Base-by-base conservation (phyloP, 2,113 vertebrate species). In the Oryzias celebensis region DNA sequence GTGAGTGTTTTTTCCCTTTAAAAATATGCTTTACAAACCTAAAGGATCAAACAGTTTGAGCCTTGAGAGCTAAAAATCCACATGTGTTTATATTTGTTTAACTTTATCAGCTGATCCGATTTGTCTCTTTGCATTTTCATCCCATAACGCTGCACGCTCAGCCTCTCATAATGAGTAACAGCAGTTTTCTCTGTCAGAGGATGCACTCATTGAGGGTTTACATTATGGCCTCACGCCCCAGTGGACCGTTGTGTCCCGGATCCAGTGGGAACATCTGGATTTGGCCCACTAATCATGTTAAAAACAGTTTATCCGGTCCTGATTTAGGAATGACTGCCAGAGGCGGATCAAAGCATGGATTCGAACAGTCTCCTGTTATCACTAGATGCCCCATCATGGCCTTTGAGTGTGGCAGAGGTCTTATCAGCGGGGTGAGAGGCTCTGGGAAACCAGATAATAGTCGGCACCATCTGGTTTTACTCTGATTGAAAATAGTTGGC, bases 191-290 rank as follows among this genome's bases (percentile, higher is more conserved):
- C 68, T 54, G 13, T 49, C 3, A 53, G 18, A 24, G 16, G 63
- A 57, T 63, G 8, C 51, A 47, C 1, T 41, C 55, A 65, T 26
- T 20, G 41, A 22, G 49, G n/a, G 45, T 46, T 26, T 45, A 31
- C 20, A 4, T 14, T 62, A 3, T 7, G 57, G 26, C 57, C 31
- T 65, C 77, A 84, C 49, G 83, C 71, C 62, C 74, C 76, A 80
- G 44, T 73, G 67, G 65, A 75, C 52, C 72, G 28, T 68, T 48
- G 75, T 85, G 85, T 83, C 81, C 83, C 83, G 84, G 61, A 85
- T 81, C 77, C 71, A 72, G 28, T 77, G 56, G 59, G 67, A 65
- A 43, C 65, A 42, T 72, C 10, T 77, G 59, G 65, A 81, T 80
- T 52, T 53, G 70, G 69, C 77, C 71, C 68, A 82, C 81, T 77